Conservation (phyloP, 2,797 vertebrate species). For the Tragopan temminckii region DNA sequence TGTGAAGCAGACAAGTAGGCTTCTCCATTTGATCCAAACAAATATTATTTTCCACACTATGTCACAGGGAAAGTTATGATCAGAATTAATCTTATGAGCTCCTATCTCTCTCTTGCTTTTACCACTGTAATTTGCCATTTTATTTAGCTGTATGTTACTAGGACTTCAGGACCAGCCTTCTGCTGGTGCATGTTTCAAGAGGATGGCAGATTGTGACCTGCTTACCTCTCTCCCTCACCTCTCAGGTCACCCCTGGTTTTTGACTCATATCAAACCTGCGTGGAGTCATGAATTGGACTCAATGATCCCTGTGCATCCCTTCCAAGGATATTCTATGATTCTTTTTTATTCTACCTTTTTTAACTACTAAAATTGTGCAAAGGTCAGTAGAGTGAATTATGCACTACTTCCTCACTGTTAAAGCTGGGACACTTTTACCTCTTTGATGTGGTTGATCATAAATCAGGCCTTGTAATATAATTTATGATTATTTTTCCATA, state of each 20-base stretch:
- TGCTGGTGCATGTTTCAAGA: neutral
- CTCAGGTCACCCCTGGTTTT: neutral
- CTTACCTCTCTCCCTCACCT: neutral
- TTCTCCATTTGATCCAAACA: neutral
- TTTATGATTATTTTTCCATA: neutral
- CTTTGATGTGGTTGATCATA: neutral
- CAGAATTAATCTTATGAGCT: neutral
- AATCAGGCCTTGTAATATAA: neutral
- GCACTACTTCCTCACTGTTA: neutral
- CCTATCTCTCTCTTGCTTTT: neutral
- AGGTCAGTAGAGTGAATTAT: neutral
- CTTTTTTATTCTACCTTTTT: no score
- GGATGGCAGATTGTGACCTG: neutral
- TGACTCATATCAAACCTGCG: neutral
- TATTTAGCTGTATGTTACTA: neutral
- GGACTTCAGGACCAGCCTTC: neutral
- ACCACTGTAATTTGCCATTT: neutral
- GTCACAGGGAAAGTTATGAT: neutral
- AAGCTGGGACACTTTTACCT: neutral
- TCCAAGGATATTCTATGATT: neutral
- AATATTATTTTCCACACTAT: neutral
- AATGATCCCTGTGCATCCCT: neutral
- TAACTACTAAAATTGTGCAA: neutral
- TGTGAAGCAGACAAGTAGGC: neutral
- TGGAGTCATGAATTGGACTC: neutral